A percentile compares a stretch with the other conserved stretches of the same genome.
Evolutionary conservation across 2,888 invertebrate genomes (phyloP).

Genomic region (Acleris sparsana): DNA sequence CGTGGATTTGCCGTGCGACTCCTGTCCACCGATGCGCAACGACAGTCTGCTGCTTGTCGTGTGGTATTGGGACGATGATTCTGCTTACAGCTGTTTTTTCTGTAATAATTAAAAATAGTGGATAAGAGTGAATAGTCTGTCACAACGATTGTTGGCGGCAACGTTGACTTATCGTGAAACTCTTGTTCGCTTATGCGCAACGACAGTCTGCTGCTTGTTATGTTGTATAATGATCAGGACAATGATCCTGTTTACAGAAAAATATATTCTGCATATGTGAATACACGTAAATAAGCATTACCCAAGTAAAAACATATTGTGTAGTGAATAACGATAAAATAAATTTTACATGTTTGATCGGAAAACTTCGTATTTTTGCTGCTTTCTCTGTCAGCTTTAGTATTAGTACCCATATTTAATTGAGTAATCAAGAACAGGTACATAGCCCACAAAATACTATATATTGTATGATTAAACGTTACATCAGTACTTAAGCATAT

Average conservation of each 20-base stretch:
- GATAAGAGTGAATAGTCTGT: slow-evolving; percentile 63
- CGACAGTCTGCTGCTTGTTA: slow-evolving; percentile 92
- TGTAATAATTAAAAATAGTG: too few species aligned
- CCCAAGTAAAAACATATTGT: too few species aligned
- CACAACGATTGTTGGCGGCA: slow-evolving; percentile 89
- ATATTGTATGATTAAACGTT: too few species aligned
- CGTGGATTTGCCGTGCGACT: slow-evolving; percentile 93
- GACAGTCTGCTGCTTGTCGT: slow-evolving; percentile 94
- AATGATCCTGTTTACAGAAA: slow-evolving; percentile 96
- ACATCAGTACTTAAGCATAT: too few species aligned
- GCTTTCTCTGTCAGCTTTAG: too few species aligned
- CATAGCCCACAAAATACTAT: too few species aligned
- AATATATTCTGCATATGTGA: slow-evolving; percentile 29
- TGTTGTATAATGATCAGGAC: slow-evolving; percentile 94
- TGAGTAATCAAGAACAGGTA: too few species aligned
- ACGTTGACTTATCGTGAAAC: slow-evolving; percentile 93
- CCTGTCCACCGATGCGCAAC: slow-evolving; percentile 89
- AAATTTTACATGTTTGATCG: too few species aligned
- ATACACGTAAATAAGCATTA: too few species aligned
- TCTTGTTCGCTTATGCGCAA: slow-evolving; percentile 89
- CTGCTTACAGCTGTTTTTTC: slow-evolving; percentile 85
- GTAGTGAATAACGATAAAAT: too few species aligned
- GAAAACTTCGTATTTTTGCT: too few species aligned
- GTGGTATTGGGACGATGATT: slow-evolving; percentile 96
- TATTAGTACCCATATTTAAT: too few species aligned